Evolutionary conservation across 2,888 invertebrate genomes (phyloP).

Genomic region (Spatulosminthurus flaviceps): DNA sequence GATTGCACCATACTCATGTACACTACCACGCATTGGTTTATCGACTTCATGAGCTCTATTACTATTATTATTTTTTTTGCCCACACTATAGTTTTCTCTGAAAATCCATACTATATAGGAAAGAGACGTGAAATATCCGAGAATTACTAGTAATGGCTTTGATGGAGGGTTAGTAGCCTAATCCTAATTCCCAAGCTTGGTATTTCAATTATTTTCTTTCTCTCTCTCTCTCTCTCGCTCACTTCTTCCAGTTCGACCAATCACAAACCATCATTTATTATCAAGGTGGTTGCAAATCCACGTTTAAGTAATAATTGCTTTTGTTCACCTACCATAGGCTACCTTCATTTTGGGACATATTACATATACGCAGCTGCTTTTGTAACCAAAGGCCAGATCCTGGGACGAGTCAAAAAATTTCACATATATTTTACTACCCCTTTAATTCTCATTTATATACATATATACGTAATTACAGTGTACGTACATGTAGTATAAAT

Average conservation of each 20-base stretch:
- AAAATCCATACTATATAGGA: neutral
- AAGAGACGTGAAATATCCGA: neutral
- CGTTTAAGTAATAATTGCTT: neutral
- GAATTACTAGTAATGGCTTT: neutral
- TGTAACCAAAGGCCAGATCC: too few species aligned
- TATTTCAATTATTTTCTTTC: slow-evolving; percentile 2
- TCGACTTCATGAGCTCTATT: slow-evolving; percentile 1
- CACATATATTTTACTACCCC: too few species aligned
- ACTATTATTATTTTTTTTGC: slow-evolving; percentile 1
- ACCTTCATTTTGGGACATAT: too few species aligned
- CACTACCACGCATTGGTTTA: neutral
- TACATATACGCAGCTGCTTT: too few species aligned
- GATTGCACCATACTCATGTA: neutral
- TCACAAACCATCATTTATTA: neutral
- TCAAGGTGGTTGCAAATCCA: slow-evolving; percentile 7
- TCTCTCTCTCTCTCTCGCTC: too few species aligned
- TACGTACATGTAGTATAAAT: too few species aligned
- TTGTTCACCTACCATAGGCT: neutral
- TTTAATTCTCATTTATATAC: too few species aligned
- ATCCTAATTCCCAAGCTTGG: neutral
- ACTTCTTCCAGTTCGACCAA: too few species aligned
- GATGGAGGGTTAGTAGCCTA: slow-evolving; percentile 12
- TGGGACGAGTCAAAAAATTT: too few species aligned
- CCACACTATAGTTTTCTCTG: neutral
- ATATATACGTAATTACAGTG: too few species aligned